Conservation (phyloP, 2,113 vertebrate genomes). For the Nipponia nippon region DNA sequence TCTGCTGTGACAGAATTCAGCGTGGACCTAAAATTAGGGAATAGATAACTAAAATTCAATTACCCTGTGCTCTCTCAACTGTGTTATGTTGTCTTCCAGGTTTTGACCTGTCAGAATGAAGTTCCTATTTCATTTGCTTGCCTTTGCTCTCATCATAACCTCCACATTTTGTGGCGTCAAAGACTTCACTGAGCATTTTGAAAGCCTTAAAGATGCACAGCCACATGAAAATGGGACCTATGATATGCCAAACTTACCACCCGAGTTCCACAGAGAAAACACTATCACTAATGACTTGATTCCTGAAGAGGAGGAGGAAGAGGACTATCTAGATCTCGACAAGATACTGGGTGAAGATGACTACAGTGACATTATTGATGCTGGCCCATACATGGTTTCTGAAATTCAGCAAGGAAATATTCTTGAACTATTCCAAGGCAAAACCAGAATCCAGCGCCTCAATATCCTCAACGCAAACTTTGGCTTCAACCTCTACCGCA, state of each 20-base stretch:
- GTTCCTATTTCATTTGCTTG: slow-evolving; percentile 48
- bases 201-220: slow-evolving; percentile 31
- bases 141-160: slow-evolving; percentile 69
- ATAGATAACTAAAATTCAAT: not conserved
- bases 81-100: not conserved
- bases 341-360: slow-evolving; percentile 82
- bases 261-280: slow-evolving; percentile 88
- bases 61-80: not conserved
- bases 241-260: slow-evolving; percentile 69
- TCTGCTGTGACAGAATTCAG: not conserved
- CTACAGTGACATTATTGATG: slow-evolving; percentile 86
- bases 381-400: slow-evolving; percentile 75
- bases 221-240: not conserved
- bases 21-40: not conserved
- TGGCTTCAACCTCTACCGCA: slow-evolving; percentile 89
- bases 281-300: slow-evolving; percentile 89
- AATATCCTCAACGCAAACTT: slow-evolving; percentile 89
- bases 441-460: slow-evolving; percentile 89
- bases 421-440: slow-evolving; percentile 86
- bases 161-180: slow-evolving; percentile 73
- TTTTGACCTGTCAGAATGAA: slow-evolving; percentile 77
- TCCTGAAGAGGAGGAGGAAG: slow-evolving; percentile 81
- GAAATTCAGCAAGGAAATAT: slow-evolving; percentile 81
- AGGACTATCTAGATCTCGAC: slow-evolving; percentile 86
- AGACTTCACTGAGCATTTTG: slow-evolving; percentile 74